Evolutionary conservation across 2,888 invertebrate species (phyloP).

Genomic region (Polymixis lichenea): DNA sequence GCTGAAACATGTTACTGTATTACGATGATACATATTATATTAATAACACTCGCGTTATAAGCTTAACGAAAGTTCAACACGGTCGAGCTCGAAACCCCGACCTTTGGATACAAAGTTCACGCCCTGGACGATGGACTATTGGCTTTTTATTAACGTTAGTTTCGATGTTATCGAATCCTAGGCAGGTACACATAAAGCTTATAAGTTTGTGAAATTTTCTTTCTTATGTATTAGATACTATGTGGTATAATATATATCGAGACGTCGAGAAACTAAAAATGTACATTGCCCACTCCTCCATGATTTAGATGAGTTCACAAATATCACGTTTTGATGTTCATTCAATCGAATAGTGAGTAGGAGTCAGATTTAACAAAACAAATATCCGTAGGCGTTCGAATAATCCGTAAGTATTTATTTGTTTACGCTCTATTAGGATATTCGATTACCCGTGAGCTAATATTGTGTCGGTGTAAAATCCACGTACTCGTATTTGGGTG

Average conservation of each 20-base stretch:
- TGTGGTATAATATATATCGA: not conserved
- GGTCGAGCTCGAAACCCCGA: conserved; percentile 46
- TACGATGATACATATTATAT: conserved; percentile 43
- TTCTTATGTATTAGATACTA: not conserved
- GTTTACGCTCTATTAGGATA: conserved; percentile 42
- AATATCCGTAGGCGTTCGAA: conserved; percentile 26
- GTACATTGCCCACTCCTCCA: not conserved
- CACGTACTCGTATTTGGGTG: conserved; percentile 18
- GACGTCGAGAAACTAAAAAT: not conserved
- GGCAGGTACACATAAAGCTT: conserved; percentile 13
- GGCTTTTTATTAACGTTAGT: conserved; percentile 51
- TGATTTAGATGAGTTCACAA: conserved; percentile 4
- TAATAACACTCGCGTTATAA: conserved; percentile 43
- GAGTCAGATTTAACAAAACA: conserved; percentile 24
- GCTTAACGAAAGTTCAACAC: conserved; percentile 53
- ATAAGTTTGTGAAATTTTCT: conserved; percentile 17
- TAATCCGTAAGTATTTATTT: conserved; percentile 33
- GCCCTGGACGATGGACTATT: conserved; percentile 47
- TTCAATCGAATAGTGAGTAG: not conserved
- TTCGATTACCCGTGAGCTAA: conserved; percentile 45
- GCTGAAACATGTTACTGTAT: conserved; percentile 30
- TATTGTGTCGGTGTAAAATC: conserved; percentile 31
- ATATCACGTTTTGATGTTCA: not conserved
- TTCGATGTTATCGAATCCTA: conserved; percentile 45
- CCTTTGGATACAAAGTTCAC: conserved; percentile 56